Base-by-base conservation (phyloP, 2,113 vertebrate genomes). In the Peromyscus leucopus region DNA sequence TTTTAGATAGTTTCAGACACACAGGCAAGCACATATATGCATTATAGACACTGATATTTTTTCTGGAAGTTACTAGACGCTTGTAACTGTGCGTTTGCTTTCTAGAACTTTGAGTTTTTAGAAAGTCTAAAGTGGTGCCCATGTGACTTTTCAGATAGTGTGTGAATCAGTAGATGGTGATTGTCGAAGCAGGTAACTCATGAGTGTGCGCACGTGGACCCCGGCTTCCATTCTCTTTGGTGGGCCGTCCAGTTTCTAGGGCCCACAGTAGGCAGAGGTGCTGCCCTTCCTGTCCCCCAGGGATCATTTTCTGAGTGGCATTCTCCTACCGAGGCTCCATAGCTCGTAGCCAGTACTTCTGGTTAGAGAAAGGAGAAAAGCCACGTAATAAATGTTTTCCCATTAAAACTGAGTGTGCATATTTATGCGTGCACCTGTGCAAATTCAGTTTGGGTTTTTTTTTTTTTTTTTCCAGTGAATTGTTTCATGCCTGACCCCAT, bases 141-240 rank as follows among this genome's bases (percentile, higher is more conserved):
- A 3, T 42, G 22, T 61, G 26, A 65, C 63, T 42, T 57, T 65
- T 26, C 69, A 65, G 76, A 39, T 61, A 39, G 76, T 0, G 0
- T 5, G 10, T 17, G 65, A 75, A 28, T 36, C 15, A 15, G 51
- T 9, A 33, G 87, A 1, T 8, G 13, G 88, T 21, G 3, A 36
- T 65, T 65, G n/a, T 39, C 22, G 83, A 26, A 55, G 46, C 10
- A 4, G 6, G 57, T 59, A 24, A 22, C 21, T 65, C 5, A 2
- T 1, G 5, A 33, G 13, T 63, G 57, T 42, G n/a, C n/a, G 7
- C 31, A 46, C 22, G 12, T 2, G 0, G 26, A n/a, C 19, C 21
- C 24, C 13, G 2, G 7, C 13, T 17, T 19, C 0, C 5, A 22
- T 67, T 21, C 11, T 17, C 7, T 57, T 74, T 0, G 0, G 55